These are phyloP conservation scores for Cephus nigrinus DNA, from an alignment of 2,888 invertebrate species.

Conservation along the genomic window DNA sequence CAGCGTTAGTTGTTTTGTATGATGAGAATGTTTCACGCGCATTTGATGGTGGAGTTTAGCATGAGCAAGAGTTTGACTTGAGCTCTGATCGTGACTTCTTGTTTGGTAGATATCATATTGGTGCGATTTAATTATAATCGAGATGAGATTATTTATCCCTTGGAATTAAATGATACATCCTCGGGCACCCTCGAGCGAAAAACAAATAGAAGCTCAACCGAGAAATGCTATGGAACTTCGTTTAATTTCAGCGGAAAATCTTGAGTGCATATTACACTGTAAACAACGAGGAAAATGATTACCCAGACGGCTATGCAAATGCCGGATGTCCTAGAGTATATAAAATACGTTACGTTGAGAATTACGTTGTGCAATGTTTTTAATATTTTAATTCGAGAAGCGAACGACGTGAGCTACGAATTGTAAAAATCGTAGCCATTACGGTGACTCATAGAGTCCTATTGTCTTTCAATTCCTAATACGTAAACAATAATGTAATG, in stretches of 20 bases:
- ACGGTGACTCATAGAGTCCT: no score
- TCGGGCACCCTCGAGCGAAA: no score
- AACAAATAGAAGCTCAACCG: no score
- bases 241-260: no score
- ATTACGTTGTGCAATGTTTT: not conserved
- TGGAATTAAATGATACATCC: not conserved
- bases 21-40: conserved; percentile 13
- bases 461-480: no score
- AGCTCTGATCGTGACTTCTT: conserved; percentile 11
- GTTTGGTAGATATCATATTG: not conserved
- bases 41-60: conserved; percentile 12
- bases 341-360: conserved; percentile 1
- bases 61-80: conserved; percentile 12
- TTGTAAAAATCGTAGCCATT: no score
- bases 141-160: not conserved
- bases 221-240: no score
- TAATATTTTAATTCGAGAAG: not conserved
- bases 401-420: no score
- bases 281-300: conserved; percentile 1
- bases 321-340: not conserved
- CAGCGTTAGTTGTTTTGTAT: conserved; percentile 31
- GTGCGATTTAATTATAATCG: not conserved
- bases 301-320: not conserved
- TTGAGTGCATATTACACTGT: no score
- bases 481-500: not conserved